Percentiles rank a stretch among this genome's conserved stretches.
Evolutionary conservation across 1,140 invertebrate species (phyloP).

Genomic region (Armadillidium nasatum): DNA sequence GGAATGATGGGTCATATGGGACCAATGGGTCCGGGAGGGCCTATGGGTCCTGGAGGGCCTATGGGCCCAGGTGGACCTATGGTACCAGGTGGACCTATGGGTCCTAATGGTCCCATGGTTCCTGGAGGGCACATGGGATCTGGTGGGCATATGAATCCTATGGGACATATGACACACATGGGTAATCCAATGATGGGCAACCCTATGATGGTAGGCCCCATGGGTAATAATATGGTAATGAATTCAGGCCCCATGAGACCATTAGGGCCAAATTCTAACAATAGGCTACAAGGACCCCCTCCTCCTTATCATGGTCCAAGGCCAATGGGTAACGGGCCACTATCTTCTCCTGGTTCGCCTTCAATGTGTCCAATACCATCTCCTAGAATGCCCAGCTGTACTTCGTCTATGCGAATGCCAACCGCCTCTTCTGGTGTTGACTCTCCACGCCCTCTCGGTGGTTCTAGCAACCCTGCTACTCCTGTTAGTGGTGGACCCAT

Average conservation of each 20-base stretch:
- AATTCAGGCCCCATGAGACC: slow-evolving; percentile 45
- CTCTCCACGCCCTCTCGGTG: slow-evolving; percentile 43
- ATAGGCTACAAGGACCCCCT: slow-evolving; percentile 69
- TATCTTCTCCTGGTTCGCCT: slow-evolving; percentile 46
- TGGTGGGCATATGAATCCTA: slow-evolving; percentile 38
- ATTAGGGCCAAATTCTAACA: slow-evolving; percentile 47
- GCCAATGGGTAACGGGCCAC: slow-evolving; percentile 42
- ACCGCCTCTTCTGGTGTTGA: slow-evolving; percentile 33
- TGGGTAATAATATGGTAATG: slow-evolving; percentile 46
- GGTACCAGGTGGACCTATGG: slow-evolving; percentile 54
- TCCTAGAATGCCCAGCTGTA: slow-evolving; percentile 35
- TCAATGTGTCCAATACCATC: slow-evolving; percentile 45
- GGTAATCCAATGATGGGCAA: slow-evolving; percentile 27
- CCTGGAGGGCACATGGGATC: slow-evolving; percentile 42
- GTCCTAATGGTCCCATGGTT: slow-evolving; percentile 45
- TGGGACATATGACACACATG: slow-evolving; percentile 47
- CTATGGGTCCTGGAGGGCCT: slow-evolving; percentile 59
- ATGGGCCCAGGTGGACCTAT: slow-evolving; percentile 45
- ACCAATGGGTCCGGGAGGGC: slow-evolving; percentile 36
- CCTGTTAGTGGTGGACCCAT: slow-evolving; percentile 43
- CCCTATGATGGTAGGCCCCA: slow-evolving; percentile 43
- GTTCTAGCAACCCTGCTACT: slow-evolving; percentile 45
- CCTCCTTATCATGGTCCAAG: slow-evolving; percentile 64
- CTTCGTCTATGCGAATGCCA: slow-evolving; percentile 25
- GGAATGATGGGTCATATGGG: slow-evolving; percentile 51